Conservation (phyloP, 2,797 vertebrate species). For the Sebastes elongatus region DNA sequence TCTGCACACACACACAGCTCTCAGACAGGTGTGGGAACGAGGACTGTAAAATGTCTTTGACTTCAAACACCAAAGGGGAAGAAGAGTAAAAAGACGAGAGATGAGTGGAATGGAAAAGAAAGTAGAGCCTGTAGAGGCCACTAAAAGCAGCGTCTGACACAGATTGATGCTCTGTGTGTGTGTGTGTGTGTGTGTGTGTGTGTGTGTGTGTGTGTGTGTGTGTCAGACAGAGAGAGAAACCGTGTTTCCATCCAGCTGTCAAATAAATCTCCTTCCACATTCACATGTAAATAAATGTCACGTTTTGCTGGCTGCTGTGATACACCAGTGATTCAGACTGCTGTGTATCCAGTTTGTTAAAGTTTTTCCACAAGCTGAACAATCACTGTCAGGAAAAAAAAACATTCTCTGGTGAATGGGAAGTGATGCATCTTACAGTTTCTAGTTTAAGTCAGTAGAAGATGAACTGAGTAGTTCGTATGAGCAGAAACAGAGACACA, state of each 20-base stretch:
- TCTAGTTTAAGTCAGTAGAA: neutral
- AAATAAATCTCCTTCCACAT: neutral
- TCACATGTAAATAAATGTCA: slow-evolving; percentile 11
- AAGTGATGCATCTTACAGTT: neutral
- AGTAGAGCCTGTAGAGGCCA: neutral
- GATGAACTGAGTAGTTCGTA: neutral
- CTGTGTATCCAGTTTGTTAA: neutral
- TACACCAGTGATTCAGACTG: neutral
- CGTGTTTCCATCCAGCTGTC: neutral
- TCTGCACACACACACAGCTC: neutral
- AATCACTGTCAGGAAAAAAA: neutral
- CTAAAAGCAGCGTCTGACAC: neutral
- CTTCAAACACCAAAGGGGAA: slow-evolving; percentile 2
- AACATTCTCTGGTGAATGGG: neutral
- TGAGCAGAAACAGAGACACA: neutral
- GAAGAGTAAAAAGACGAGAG: neutral
- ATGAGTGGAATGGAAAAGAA: neutral
- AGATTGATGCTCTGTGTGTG: neutral
- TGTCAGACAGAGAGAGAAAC: neutral
- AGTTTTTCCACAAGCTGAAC: neutral
- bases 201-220: neutral
- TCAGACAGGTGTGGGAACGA: neutral
- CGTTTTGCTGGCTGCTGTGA: neutral
- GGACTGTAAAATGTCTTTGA: neutral
- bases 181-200: neutral